Base-by-base conservation (phyloP, 1,140 invertebrate genomes). In the Antheraea pernyi region DNA sequence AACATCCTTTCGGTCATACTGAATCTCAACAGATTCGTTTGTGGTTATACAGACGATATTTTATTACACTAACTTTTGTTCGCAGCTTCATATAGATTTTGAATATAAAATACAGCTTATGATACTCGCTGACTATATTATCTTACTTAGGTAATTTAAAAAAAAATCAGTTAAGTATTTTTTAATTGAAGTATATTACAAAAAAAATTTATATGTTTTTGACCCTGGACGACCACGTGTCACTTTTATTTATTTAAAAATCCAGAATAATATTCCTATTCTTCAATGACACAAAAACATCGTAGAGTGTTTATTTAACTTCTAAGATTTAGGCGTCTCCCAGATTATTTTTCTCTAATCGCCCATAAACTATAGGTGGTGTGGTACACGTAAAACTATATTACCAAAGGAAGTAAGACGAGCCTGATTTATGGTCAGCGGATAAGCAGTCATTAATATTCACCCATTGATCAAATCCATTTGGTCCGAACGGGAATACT, bases 401-500 rank as follows among this genome's bases (percentile, higher is more conserved):
- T 48, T 48, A 48, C 46, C 3, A 13, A 13, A 13, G 46, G 62
- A 64, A 37, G 39, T 9, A 64, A 64, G 10, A 64, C 62, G 19
- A n/a, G 36, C 9, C 37, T 64, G 22, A 64, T 64, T 64, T 64
- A 64, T 18, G n/a, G 37, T 39, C 36, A 37, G n/a, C 62, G 19
- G 66, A 48, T 19, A 65, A 42, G 64, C 48, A 65, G 59, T 48
- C 37, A 42, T 68, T 60, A 18, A 68, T 68, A n/a, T 60, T 68
- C 66, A 60, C 58, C 37, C 58, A 39, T 59, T 65, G 63, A 65
- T 48, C 7, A 19, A 46, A 46, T 13, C 11, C 63, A 46, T 65
- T 10, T 48, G 63, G 16, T 42, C 42, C 19, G 19, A 61, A 22
- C 59, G 46, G 11, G 46, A 62, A 62, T 62, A 60, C 22, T 60